phyloP scores from a whole-genome alignment of 2,888 invertebrate genomes.

The Rotaria sp. region DNA sequence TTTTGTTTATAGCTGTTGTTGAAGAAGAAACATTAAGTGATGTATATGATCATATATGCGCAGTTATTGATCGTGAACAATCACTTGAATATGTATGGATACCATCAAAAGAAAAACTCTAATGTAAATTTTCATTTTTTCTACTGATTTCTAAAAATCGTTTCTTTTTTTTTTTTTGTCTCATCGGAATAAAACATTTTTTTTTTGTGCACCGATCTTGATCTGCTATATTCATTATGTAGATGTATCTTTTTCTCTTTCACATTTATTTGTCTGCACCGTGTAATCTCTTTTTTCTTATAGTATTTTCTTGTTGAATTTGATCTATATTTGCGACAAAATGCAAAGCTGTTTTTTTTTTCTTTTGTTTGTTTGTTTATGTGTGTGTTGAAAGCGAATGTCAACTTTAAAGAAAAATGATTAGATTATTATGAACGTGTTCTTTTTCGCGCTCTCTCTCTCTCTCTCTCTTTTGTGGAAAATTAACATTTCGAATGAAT shows the following conservation, averaged over 20 bases:
- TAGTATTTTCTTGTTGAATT: conserved; percentile 22
- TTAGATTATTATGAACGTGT: neutral
- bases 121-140: conserved; percentile 1
- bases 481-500: conserved; percentile 20
- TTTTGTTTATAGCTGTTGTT: conserved; percentile 18
- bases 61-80: conserved; percentile 36
- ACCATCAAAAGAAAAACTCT: conserved; percentile 35
- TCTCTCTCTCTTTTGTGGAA: neutral
- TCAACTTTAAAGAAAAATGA: neutral
- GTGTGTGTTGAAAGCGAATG: neutral
- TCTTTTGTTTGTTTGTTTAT: neutral
- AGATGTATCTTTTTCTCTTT: neutral
- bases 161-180: neutral
- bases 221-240: conserved; percentile 7
- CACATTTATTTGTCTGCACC: conserved; percentile 22
- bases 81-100: conserved; percentile 37
- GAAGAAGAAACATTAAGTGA: conserved; percentile 38
- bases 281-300: neutral
- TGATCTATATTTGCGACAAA: neutral
- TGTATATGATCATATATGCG: conserved; percentile 35
- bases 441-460: neutral
- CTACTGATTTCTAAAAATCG: neutral
- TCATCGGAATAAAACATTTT: too few species aligned
- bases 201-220: conserved; percentile 1
- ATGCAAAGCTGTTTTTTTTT: neutral